Evolutionary conservation across 2,888 invertebrate genomes (phyloP), one percentile per base, ranked within the genome.

Genomic region (Microchrysa polita): DNA sequence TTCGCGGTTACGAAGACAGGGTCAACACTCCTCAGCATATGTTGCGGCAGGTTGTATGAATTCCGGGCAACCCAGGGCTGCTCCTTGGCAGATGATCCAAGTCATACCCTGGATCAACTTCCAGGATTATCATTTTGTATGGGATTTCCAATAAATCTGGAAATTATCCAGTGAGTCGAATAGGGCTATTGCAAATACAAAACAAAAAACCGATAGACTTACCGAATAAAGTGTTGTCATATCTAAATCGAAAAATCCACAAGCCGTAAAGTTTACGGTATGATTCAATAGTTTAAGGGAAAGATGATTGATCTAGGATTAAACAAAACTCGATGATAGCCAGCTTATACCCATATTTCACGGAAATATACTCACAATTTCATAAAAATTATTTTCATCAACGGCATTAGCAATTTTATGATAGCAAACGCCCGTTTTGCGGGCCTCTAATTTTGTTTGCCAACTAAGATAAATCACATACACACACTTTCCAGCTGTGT

Each of bases 211-310:
- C n/a, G n/a, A n/a, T n/a, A n/a, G n/a, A 73, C 78, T 80, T 76
- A 84, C 84, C 7, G 83, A 83, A 76, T 84, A 85, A 18, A 85
- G 76, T 0, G 85, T 85, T 74, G 84, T 84, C 85, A 85, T 85
- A 74, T 85, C 84, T 72, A 85, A 75, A 1, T 84, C 82, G 60
- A 85, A 85, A 74, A 85, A 85, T 12, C 85, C 85, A 74, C 84
- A 83, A n/a, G 85, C 85, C 0, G 84, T 82, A 77, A 85, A 84
- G 75, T 84, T 82, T 4, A 84, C 81, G 0, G 82, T 81, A 77
- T 85, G 85, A 77, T 85, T 85, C 5, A 85, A 79, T 71, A 85
- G 74, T 73, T 85, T 85, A 44, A 85, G 77, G 1, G 85, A 85
- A 57, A 85, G 79, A 77, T 85, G 85, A 78, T 85, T 85, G 0